phyloP scores from a whole-genome alignment of 2,888 invertebrate genomes.

The Synergus laeviventris region DNA sequence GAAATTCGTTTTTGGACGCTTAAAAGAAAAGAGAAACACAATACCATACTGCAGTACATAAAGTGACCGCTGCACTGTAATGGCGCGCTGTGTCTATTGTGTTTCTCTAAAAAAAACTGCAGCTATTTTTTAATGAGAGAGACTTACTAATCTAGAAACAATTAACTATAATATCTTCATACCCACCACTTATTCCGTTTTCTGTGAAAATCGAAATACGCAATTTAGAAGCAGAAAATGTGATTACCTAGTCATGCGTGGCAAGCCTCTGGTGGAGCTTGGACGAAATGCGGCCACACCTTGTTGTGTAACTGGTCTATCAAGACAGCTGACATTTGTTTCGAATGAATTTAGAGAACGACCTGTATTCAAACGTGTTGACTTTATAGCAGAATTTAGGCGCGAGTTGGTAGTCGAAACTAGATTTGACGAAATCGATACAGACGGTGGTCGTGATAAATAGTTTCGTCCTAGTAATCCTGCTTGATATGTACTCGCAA shows the following conservation, averaged over 20 bases:
- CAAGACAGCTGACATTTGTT: slow-evolving; percentile 77
- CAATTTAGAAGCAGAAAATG: background rate
- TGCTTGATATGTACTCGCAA: slow-evolving; percentile 53
- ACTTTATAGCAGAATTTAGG: slow-evolving; percentile 57
- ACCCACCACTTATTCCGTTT: background rate
- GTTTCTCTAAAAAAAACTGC: no score
- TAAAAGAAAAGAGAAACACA: no score
- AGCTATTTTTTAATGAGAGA: no score
- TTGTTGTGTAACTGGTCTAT: slow-evolving; percentile 89
- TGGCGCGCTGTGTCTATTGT: no score
- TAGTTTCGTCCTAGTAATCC: slow-evolving; percentile 63
- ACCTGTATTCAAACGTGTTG: slow-evolving; percentile 60
- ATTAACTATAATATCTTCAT: no score
- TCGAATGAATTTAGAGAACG: slow-evolving; percentile 56
- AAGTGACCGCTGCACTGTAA: no score
- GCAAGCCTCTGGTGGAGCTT: slow-evolving; percentile 78
- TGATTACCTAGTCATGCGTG: slow-evolving; percentile 66
- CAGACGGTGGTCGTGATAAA: slow-evolving; percentile 66
- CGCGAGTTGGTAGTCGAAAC: slow-evolving; percentile 58
- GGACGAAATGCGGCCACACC: slow-evolving; percentile 86
- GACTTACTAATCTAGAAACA: no score
- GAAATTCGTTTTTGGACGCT: no score
- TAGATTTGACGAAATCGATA: slow-evolving; percentile 60
- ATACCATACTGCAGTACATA: no score
- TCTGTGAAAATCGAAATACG: background rate